phyloP scores from a whole-genome alignment of 2,888 invertebrate species.

The Nematopogon swammerdamellus region DNA sequence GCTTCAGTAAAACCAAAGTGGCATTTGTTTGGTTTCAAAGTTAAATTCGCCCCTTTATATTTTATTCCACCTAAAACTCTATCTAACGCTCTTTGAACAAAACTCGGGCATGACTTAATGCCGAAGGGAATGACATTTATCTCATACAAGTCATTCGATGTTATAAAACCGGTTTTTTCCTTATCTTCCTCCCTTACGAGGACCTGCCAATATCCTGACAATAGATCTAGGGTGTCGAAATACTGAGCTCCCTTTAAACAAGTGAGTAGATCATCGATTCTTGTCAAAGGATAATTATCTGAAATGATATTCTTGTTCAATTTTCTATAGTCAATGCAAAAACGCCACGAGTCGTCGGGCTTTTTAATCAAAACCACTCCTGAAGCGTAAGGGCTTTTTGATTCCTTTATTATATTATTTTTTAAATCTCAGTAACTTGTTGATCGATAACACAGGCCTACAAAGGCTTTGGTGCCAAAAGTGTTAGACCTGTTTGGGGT shows the following conservation, averaged over 20 bases:
- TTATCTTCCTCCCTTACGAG: slow-evolving; percentile 7
- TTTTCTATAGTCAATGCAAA: too few relatives aligned
- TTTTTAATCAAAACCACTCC: slow-evolving; percentile 5
- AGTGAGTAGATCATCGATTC: slow-evolving; percentile 18
- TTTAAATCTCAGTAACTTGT: not conserved
- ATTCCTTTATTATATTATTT: slow-evolving; percentile 1
- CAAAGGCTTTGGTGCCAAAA: too few relatives aligned
- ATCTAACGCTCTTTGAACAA: too few relatives aligned
- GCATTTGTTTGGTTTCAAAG: too few relatives aligned
- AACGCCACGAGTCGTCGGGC: slow-evolving; percentile 6
- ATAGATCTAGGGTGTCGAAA: slow-evolving; percentile 18
- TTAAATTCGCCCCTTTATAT: not conserved
- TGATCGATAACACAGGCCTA: too few relatives aligned
- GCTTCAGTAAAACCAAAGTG: too few relatives aligned
- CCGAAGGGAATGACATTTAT: slow-evolving; percentile 15
- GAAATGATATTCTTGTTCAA: too few relatives aligned
- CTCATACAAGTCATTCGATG: slow-evolving; percentile 10
- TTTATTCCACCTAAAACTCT: not conserved
- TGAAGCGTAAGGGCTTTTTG: not conserved
- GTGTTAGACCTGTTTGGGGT: too few relatives aligned
- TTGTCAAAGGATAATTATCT: slow-evolving; percentile 17
- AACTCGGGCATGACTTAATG: slow-evolving; percentile 12
- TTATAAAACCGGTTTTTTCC: slow-evolving; percentile 11
- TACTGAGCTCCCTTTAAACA: slow-evolving; percentile 8
- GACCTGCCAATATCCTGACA: slow-evolving; percentile 19